A percentile compares a stretch with the other conserved stretches of the same genome.
Evolutionary conservation across 1,140 invertebrate genomes (phyloP).

Genomic region (Goniozus legneri): DNA sequence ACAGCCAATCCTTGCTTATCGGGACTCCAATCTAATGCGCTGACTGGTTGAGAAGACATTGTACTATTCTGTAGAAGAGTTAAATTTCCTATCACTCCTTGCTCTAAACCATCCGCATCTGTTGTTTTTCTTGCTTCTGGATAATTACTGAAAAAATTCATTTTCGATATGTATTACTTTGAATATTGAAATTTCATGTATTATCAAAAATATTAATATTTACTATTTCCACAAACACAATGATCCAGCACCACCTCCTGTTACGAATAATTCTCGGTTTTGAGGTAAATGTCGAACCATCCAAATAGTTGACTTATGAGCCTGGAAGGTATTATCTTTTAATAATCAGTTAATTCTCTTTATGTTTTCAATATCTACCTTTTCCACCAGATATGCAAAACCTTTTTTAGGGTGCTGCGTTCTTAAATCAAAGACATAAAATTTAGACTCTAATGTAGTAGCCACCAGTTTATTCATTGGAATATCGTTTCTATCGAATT

Average conservation of each 20-base stretch:
- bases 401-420: constrained; percentile 86
- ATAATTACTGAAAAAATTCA: constrained; percentile 66
- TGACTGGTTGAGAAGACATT: constrained; percentile 85
- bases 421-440: constrained; percentile 85
- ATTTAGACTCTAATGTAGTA: constrained; percentile 89
- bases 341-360: neutral
- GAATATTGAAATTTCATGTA: neutral
- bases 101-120: constrained; percentile 65
- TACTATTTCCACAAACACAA: constrained; percentile 93
- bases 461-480: constrained; percentile 93
- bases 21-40: constrained; percentile 85
- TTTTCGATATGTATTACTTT: neutral
- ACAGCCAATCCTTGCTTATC: constrained; percentile 86
- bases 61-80: constrained; percentile 75
- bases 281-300: constrained; percentile 83
- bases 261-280: constrained; percentile 91
- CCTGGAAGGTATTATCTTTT: constrained; percentile 50
- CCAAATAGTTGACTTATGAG: constrained; percentile 85
- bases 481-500: constrained; percentile 94
- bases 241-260: constrained; percentile 83
- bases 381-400: constrained; percentile 74
- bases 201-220: constrained; percentile 31
- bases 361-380: constrained; percentile 49
- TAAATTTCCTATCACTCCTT: constrained; percentile 74
- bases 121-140: constrained; percentile 70